Conservation (phyloP, 2,888 invertebrate species). For the Brachycybe producta region DNA sequence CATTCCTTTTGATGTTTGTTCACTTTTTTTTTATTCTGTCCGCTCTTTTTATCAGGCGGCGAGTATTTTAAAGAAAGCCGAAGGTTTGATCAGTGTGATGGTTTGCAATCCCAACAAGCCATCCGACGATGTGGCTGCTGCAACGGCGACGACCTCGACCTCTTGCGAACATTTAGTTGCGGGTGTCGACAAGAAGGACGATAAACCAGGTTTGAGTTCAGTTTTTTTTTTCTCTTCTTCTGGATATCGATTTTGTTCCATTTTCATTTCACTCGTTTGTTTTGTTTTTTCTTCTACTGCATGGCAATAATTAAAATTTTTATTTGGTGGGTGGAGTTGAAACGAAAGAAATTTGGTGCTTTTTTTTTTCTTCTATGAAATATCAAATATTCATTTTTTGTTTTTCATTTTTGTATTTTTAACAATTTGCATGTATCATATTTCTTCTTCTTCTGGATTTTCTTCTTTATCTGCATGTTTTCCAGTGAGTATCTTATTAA, state of each 20-base stretch:
- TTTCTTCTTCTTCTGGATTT: no score
- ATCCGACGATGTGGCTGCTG: constrained; percentile 41
- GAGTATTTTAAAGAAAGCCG: constrained; percentile 66
- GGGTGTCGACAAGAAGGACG: constrained; percentile 26
- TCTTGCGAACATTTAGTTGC: no score
- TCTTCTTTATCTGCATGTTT: background rate
- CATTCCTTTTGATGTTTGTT: background rate
- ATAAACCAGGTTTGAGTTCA: constrained; percentile 35
- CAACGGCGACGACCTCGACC: constrained; percentile 30
- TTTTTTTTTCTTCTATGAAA: background rate
- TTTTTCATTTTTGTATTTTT: constrained; percentile 4
- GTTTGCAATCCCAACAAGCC: constrained; percentile 74
- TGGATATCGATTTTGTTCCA: background rate
- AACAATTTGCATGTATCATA: no score
- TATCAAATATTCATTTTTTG: background rate
- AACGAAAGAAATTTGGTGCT: background rate
- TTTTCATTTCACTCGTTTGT: no score
- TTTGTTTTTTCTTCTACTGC: no score
- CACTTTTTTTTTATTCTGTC: background rate
- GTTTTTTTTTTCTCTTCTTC: constrained; percentile 5
- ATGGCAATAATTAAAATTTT: no score
- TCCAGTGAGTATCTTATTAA: no score
- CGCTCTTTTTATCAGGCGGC: no score
- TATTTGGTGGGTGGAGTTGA: background rate
- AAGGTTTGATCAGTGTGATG: constrained; percentile 68